Base-by-base conservation (phyloP, 2,113 vertebrate genomes). In the Saguinus imperator region DNA sequence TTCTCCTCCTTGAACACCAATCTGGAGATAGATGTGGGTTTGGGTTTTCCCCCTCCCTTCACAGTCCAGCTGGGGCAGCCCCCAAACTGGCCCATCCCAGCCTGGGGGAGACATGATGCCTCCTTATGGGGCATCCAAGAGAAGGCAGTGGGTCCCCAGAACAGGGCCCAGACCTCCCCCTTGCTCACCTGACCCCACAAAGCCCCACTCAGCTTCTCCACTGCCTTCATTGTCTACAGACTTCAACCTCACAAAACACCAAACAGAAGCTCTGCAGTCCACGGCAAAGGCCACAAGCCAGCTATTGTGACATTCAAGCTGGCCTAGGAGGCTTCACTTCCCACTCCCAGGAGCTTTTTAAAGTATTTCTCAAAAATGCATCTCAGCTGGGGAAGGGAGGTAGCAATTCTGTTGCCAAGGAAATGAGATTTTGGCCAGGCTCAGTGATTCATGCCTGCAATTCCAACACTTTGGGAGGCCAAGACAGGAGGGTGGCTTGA, bases 181-280 rank as follows among this genome's bases (percentile, higher is more conserved):
- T 48, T 25, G 1, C 11, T 5, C 4, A 0, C 76, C 37, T 16
- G 1, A n/a, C 25, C 35, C 48, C 17, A 9, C 27, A 64, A 64
- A 64, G 61, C 45, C 48, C 20, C n/a, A 12, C 58, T 40, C n/a
- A 20, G 64, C 87, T 50, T 40, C 72, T 64, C 23, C 13, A 6
- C 12, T 0, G 1, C 23, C 13, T 68, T 81, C 68, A 29, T 43
- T 25, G 55, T 96, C 92, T 45, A 17, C 79, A 85, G 76, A 72
- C 8, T 55, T n/a, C 77, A 50, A 32, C 32, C 52, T 70, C 68
- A n/a, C 16, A n/a, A 32, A 64, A 40, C 2, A 10, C 10, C 4
- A 23, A 55, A 95, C 94, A 89, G 73, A 93, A 95, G 66, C 57
- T 32, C 64, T 64, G 1, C 17, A 21, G 80, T 4, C 52, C 40